phyloP scores from a whole-genome alignment of 1,140 invertebrate genomes.

The Leptopilina clavipes region DNA sequence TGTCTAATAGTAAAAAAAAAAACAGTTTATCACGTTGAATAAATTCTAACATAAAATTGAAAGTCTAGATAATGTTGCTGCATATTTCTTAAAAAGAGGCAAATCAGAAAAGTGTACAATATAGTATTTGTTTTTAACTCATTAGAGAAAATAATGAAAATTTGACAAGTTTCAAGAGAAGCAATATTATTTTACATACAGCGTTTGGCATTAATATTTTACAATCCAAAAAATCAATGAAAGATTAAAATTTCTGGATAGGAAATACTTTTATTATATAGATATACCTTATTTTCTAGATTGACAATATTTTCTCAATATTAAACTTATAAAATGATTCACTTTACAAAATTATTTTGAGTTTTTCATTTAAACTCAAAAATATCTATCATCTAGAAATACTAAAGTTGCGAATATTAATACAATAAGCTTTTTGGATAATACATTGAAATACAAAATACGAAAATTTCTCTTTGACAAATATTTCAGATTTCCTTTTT shows the following conservation, averaged over 20 bases:
- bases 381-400: constrained; percentile 43
- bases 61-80: not conserved
- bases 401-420: constrained; percentile 36
- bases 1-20: not conserved
- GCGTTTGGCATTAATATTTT: not conserved
- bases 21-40: not conserved
- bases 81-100: too few relatives aligned
- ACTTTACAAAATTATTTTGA: constrained; percentile 26
- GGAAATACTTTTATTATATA: constrained; percentile 3
- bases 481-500: not conserved
- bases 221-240: not conserved
- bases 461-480: not conserved
- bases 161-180: not conserved
- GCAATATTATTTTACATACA: constrained; percentile 18
- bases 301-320: not conserved
- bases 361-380: constrained; percentile 14
- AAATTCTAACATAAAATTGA: not conserved
- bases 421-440: constrained; percentile 24
- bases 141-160: not conserved
- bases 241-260: not conserved
- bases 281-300: constrained; percentile 4
- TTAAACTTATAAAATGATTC: constrained; percentile 24
- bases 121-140: not conserved
- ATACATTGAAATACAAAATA: too few relatives aligned
- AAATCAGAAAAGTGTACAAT: not conserved